Conservation (phyloP, 2,888 invertebrate species). For the Pyrochroa serraticornis region DNA sequence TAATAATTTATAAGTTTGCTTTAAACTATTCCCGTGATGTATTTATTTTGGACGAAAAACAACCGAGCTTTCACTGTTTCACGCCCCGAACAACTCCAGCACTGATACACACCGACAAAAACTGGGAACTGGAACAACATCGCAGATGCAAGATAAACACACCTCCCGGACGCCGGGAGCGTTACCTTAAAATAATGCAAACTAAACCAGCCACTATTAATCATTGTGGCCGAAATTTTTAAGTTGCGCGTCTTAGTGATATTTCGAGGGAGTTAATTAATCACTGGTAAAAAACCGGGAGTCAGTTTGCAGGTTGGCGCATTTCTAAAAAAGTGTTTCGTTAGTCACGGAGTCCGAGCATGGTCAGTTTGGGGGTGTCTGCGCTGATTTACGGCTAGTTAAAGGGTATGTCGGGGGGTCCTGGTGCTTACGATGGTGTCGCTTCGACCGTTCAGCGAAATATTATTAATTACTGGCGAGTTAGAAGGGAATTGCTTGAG, state of each 20-base stretch:
- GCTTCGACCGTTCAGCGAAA: too few species aligned
- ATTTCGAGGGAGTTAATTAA: constrained; percentile 10
- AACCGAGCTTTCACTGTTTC: neutral
- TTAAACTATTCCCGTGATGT: neutral
- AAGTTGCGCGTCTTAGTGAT: constrained; percentile 13
- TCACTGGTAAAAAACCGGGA: constrained; percentile 7
- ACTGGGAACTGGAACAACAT: too few species aligned
- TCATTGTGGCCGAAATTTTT: neutral
- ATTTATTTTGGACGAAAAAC: neutral
- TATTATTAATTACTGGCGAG: too few species aligned
- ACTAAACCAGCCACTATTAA: neutral
- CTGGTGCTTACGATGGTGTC: too few species aligned
- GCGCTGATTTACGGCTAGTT: constrained; percentile 22
- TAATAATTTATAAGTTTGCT: constrained; percentile 16
- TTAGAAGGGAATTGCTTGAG: too few species aligned
- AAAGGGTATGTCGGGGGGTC: constrained; percentile 1
- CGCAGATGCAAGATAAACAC: too few species aligned
- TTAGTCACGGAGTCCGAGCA: constrained; percentile 18
- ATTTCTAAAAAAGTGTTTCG: constrained; percentile 16
- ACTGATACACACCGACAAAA: too few species aligned
- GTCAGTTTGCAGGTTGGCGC: constrained; percentile 1
- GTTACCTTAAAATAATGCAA: neutral
- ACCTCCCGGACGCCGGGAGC: too few species aligned
- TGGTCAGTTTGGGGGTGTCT: constrained; percentile 20
- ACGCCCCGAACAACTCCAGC: neutral